phyloP scores from a whole-genome alignment of 1,140 invertebrate species.

The Trissolcus basalis region DNA sequence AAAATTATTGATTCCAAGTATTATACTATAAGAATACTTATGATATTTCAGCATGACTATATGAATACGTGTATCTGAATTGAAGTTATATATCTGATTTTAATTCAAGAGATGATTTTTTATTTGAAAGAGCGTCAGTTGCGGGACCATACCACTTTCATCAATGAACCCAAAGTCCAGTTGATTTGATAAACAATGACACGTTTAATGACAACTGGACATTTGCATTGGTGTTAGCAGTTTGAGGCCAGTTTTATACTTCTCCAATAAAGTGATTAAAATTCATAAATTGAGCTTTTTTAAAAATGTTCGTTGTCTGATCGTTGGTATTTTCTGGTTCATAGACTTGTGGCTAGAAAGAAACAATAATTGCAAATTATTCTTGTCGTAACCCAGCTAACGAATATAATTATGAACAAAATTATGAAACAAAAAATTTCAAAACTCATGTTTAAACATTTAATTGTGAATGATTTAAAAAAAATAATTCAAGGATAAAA shows the following conservation, averaged over 20 bases:
- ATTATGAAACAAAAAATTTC: constrained; percentile 16
- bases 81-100: no score
- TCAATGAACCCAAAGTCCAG: constrained; percentile 72
- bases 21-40: no score
- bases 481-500: no score
- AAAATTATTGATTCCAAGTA: no score
- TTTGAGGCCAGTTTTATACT: constrained; percentile 62
- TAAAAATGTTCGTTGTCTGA: no score
- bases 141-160: constrained; percentile 71
- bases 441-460: no score
- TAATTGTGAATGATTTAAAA: no score
- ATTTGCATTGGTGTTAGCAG: constrained; percentile 74
- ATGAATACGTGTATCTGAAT: no score
- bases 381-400: constrained; percentile 40
- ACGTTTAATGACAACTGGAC: constrained; percentile 70
- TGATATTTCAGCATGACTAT: no score
- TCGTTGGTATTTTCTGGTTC: constrained; percentile 3
- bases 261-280: no score
- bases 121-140: constrained; percentile 43
- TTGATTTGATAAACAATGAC: constrained; percentile 66
- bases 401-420: constrained; percentile 8
- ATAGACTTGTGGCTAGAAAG: constrained; percentile 41
- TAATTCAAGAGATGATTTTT: no score
- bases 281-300: no score
- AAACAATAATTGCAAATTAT: constrained; percentile 38